Evolutionary conservation across 2,888 invertebrate genomes (phyloP).

Genomic region (Watsonalla cultraria): DNA sequence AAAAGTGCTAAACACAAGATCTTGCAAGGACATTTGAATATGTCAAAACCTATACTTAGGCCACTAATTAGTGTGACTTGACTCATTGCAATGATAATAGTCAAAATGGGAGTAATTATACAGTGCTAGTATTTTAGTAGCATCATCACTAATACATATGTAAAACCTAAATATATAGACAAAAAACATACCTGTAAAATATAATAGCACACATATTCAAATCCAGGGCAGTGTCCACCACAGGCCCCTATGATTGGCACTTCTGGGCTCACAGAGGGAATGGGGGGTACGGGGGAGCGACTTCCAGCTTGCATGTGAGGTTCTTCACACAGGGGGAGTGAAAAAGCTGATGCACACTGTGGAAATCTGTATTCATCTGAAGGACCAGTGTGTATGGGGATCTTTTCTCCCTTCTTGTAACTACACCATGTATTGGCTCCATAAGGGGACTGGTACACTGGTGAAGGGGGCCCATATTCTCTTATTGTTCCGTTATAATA

Average conservation of each 20-base stretch:
- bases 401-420: constrained; percentile 54
- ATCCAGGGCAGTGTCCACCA: constrained; percentile 83
- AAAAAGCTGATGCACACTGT: constrained; percentile 66
- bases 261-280: constrained; percentile 64
- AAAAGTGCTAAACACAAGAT: too few relatives aligned
- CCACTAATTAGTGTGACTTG: too few relatives aligned
- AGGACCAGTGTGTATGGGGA: constrained; percentile 30
- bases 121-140: too few relatives aligned
- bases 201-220: constrained; percentile 85
- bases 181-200: constrained; percentile 77
- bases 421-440: constrained; percentile 56
- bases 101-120: too few relatives aligned
- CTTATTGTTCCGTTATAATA: constrained; percentile 52
- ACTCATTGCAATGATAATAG: too few relatives aligned
- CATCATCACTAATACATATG: too few relatives aligned
- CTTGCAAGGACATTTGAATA: too few relatives aligned
- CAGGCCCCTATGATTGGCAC: constrained; percentile 81
- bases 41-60: background rate
- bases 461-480: constrained; percentile 65
- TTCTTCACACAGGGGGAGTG: constrained; percentile 63
- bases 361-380: constrained; percentile 56
- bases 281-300: constrained; percentile 52
- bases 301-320: constrained; percentile 33
- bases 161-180: background rate
- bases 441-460: constrained; percentile 72